Conservation (phyloP, 2,888 invertebrate genomes). For the Pollenia angustigena region DNA sequence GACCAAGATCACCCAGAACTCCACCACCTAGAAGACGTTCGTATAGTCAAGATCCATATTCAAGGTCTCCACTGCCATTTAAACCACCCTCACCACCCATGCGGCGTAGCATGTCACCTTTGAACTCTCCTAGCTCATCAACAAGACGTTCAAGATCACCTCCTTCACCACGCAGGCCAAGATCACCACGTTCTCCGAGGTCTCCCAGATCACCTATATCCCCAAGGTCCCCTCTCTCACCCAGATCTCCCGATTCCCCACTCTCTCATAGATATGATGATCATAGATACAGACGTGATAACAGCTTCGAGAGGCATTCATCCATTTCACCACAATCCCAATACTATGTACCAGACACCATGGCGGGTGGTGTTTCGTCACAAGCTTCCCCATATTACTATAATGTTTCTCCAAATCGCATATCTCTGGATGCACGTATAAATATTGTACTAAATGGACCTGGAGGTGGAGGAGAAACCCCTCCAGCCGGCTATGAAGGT, state of each 20-base stretch:
- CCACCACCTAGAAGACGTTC: slow-evolving; percentile 78
- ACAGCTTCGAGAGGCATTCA: slow-evolving; percentile 74
- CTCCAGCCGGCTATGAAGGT: slow-evolving; percentile 74
- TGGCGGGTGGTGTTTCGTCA: slow-evolving; percentile 69
- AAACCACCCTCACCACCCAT: slow-evolving; percentile 83
- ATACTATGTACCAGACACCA: slow-evolving; percentile 76
- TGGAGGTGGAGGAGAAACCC: slow-evolving; percentile 62
- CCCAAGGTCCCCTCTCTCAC: slow-evolving; percentile 57
- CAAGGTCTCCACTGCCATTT: slow-evolving; percentile 82
- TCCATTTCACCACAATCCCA: slow-evolving; percentile 72
- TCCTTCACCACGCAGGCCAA: slow-evolving; percentile 68
- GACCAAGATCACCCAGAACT: slow-evolving; percentile 77
- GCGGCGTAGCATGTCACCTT: slow-evolving; percentile 79
- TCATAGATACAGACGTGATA: slow-evolving; percentile 71
- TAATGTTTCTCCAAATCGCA: slow-evolving; percentile 79
- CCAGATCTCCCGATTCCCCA: slow-evolving; percentile 69
- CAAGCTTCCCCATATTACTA: slow-evolving; percentile 79
- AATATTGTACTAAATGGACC: slow-evolving; percentile 77
- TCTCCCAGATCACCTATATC: slow-evolving; percentile 71
- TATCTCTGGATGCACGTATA: slow-evolving; percentile 78
- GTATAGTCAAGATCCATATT: slow-evolving; percentile 79
- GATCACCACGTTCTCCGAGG: slow-evolving; percentile 72
- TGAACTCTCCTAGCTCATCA: slow-evolving; percentile 43
- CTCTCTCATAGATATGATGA: slow-evolving; percentile 68
- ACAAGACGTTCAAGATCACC: slow-evolving; percentile 60